phyloP scores from a whole-genome alignment of 2,113 vertebrate species.

The Hylia prasina region DNA sequence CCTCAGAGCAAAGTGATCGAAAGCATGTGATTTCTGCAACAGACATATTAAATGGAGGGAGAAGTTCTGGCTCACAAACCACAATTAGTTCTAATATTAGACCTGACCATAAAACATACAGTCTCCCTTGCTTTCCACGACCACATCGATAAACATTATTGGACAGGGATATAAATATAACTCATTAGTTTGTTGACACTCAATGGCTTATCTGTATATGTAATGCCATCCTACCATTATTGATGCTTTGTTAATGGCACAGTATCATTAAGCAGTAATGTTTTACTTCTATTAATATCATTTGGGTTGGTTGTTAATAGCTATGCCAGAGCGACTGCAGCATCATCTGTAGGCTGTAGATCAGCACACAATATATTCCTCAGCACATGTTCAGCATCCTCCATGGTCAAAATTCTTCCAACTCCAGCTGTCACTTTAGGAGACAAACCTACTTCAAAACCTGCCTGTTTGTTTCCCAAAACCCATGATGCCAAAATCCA shows the following conservation, averaged over 20 bases:
- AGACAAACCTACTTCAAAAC: not conserved
- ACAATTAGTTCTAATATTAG: conserved; percentile 56
- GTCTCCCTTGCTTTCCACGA: conserved; percentile 26
- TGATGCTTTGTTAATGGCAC: conserved; percentile 44
- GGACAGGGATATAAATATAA: conserved; percentile 49
- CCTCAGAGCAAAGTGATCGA: not conserved
- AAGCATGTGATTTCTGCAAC: not conserved
- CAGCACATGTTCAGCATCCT: not conserved
- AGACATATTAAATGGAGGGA: conserved; percentile 19
- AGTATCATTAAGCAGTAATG: conserved; percentile 33
- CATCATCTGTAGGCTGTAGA: not conserved
- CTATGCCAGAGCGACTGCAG: not conserved
- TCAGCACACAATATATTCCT: not conserved
- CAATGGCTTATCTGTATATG: conserved; percentile 3
- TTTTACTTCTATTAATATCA: conserved; percentile 59
- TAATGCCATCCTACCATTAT: conserved; percentile 39
- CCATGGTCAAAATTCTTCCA: not conserved
- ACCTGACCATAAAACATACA: conserved; percentile 16
- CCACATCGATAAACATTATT: conserved; percentile 49
- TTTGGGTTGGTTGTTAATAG: conserved; percentile 37
- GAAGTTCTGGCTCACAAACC: conserved; percentile 29
- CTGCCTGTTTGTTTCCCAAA: not conserved
- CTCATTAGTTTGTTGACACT: conserved; percentile 53
- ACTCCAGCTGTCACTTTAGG: not conserved
- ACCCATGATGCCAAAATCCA: not conserved